phyloP scores from a whole-genome alignment of 2,797 vertebrate genomes.

The Anas bernieri region DNA sequence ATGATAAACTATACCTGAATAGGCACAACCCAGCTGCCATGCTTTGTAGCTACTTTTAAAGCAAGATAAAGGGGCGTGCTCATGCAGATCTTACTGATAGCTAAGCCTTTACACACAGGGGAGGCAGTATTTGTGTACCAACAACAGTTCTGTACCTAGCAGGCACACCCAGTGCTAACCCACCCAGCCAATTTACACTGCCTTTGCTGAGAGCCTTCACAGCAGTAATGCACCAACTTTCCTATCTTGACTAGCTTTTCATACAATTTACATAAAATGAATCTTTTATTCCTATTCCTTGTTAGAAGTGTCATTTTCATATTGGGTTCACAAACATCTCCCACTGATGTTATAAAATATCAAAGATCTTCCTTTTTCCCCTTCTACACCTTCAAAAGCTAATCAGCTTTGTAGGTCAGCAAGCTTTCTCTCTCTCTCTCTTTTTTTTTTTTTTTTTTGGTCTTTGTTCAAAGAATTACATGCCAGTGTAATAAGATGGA shows the following conservation, averaged over 20 bases:
- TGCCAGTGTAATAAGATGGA: background rate
- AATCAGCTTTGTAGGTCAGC: conserved; percentile 1
- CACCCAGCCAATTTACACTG: background rate
- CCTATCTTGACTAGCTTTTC: background rate
- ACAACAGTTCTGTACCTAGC: background rate
- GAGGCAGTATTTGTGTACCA: background rate
- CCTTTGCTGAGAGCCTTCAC: background rate
- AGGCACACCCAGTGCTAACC: background rate
- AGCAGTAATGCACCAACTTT: background rate
- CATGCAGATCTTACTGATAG: background rate
- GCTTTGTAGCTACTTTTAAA: background rate
- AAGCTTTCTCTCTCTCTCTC: background rate
- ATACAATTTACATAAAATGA: background rate
- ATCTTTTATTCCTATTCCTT: background rate
- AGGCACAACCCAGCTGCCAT: background rate
- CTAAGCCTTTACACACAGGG: background rate
- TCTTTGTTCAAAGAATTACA: conserved; percentile 26
- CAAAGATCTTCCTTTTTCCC: background rate
- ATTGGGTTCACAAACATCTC: background rate
- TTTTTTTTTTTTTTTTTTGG: background rate
- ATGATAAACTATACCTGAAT: background rate
- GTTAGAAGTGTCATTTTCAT: background rate
- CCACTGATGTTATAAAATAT: background rate
- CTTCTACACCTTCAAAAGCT: background rate
- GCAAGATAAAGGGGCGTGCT: background rate